These are phyloP conservation scores for Melanostigma gelatinosum DNA, from an alignment of 2,113 vertebrate species.

Conservation along the genomic window DNA sequence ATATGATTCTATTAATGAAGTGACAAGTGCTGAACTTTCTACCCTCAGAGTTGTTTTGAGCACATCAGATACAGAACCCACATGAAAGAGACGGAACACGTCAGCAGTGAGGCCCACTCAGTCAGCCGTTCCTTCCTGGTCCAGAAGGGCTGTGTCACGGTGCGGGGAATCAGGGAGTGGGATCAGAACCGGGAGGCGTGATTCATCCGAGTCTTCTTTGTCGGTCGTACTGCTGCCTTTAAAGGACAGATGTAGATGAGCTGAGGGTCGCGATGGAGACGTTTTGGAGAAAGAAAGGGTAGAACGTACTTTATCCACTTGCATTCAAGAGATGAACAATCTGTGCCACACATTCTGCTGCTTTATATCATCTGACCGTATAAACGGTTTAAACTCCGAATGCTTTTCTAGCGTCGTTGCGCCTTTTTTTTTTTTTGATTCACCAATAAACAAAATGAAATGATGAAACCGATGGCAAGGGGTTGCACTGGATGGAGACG, in stretches of 20 bases:
- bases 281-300: background rate
- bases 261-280: background rate
- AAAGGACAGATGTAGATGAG: background rate
- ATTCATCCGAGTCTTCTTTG: slow-evolving; percentile 24
- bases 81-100: slow-evolving; percentile 65
- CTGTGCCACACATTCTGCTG: background rate
- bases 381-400: slow-evolving; percentile 32
- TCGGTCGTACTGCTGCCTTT: background rate
- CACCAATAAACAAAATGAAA: slow-evolving; percentile 71
- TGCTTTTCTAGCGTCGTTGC: slow-evolving; percentile 33
- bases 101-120: slow-evolving; percentile 54
- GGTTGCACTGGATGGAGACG: slow-evolving; percentile 47
- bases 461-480: slow-evolving; percentile 74
- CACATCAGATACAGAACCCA: slow-evolving; percentile 62
- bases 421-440: slow-evolving; percentile 52
- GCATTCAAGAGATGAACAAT: background rate
- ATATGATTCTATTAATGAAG: slow-evolving; percentile 58
- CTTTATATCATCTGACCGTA: background rate
- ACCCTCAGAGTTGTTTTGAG: slow-evolving; percentile 59
- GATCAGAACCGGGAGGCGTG: slow-evolving; percentile 7
- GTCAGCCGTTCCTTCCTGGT: slow-evolving; percentile 63
- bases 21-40: slow-evolving; percentile 49
- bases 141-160: slow-evolving; percentile 70
- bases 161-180: slow-evolving; percentile 55
- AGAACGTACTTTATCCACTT: background rate